Base-by-base conservation (phyloP, 2,888 invertebrate species). In the Andrena camellia region DNA sequence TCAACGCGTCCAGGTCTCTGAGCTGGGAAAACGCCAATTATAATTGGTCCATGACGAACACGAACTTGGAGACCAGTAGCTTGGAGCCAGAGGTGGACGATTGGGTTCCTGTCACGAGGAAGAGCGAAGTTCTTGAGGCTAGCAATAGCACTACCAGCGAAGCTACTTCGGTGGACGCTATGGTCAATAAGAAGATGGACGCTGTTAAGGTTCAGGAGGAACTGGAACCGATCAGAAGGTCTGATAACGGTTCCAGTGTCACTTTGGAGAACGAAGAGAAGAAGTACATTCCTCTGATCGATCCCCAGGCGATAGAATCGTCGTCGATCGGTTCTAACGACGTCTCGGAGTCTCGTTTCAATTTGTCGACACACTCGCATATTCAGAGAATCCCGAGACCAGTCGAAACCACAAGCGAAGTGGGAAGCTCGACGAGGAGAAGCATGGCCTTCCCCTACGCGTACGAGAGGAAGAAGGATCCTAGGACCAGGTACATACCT, bases 401-500 rank as follows among this genome's bases (percentile, higher is more conserved):
- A 0, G 71, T 62, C 0, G 86, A 84, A 35, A 13, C 35, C 10
- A 74, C 60, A 23, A 64, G 83, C 13, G 64, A 69, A 8, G 13
- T 23, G 77, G 69, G 78, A 20, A 64, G 69, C 2, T 68, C 84
- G 2, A 83, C 35, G 67, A 71, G 81, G 26, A 87, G 89, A 31
- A 81, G 92, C 2, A 91, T 93, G 81, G 87, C 92, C 3, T 93
- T 93, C 72, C 94, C 94, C 1, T 94, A 94, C 75, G 92, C 91
- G 3, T 94, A 94, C 78, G 94, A 93, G 57, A 90, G 91, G n/a
- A 91, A 90, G 67, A 92, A 90, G 29, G 93, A 94, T 83, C 92
- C 92, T 0, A 88, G 91, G 69, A 94, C 94, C n/a, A 91, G 93
- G 52, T 94, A 94, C 68, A 94, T 94, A 78, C 94, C 94, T n/a